Percentiles rank a stretch among this genome's conserved stretches.
phyloP scores from a whole-genome alignment of 2,113 vertebrate genomes.

The Scopus umbretta region DNA sequence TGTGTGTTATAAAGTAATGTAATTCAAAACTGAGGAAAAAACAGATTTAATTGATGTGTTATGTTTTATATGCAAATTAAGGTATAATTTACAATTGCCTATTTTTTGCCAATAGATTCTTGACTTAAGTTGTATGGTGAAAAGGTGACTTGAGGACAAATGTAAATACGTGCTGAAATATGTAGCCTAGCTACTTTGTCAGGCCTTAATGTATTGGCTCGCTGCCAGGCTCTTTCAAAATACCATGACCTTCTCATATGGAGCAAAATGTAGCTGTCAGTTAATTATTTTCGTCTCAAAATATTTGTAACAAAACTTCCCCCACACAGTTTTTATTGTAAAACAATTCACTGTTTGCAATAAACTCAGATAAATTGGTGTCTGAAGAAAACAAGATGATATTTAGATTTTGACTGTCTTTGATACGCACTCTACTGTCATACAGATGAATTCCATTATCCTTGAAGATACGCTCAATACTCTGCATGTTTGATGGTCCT shows the following conservation, averaged over 20 bases:
- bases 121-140: not conserved
- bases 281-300: slow-evolving; percentile 11
- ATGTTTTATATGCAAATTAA: not conserved
- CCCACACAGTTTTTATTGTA: not conserved
- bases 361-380: not conserved
- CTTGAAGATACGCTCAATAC: not conserved
- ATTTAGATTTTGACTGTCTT: not conserved
- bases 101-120: not conserved
- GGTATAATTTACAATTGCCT: not conserved
- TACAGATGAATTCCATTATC: not conserved
- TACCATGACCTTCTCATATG: slow-evolving; percentile 32
- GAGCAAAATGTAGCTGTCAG: not conserved
- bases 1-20: not conserved
- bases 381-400: not conserved
- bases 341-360: not conserved
- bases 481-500: not conserved
- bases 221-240: slow-evolving; percentile 26
- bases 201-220: slow-evolving; percentile 1
- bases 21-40: not conserved
- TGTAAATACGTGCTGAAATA: not conserved
- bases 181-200: not conserved
- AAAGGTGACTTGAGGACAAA: slow-evolving; percentile 32
- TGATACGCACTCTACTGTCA: not conserved
- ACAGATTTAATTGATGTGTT: not conserved
- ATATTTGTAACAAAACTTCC: not conserved